These are phyloP conservation scores for Dendrolimus punctatus DNA, from an alignment of 1,140 invertebrate species.

Conservation along the genomic window DNA sequence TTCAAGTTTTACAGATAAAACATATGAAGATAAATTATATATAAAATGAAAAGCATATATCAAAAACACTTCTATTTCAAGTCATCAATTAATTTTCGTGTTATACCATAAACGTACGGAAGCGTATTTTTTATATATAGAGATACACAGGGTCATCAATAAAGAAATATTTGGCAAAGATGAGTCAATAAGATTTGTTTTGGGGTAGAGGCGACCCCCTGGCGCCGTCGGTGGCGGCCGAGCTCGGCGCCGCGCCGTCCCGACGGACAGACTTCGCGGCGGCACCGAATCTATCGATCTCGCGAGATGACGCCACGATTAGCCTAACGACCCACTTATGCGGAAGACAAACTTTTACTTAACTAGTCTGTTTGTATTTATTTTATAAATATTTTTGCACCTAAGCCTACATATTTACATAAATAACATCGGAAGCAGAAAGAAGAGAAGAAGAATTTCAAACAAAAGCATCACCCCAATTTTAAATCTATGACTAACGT, in stretches of 20 bases:
- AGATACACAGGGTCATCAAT: neutral
- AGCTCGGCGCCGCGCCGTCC: slow-evolving; percentile 43
- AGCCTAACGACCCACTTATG: neutral
- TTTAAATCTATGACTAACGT: too few species aligned
- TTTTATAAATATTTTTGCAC: neutral
- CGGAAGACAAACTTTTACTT: neutral
- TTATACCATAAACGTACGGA: too few species aligned
- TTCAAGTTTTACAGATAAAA: too few species aligned
- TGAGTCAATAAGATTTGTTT: slow-evolving; percentile 41
- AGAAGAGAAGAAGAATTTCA: too few species aligned
- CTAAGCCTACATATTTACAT: too few species aligned
- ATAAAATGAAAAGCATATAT: too few species aligned
- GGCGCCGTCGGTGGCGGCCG: slow-evolving; percentile 32
- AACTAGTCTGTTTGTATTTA: neutral
- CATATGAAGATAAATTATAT: too few species aligned
- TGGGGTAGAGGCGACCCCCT: slow-evolving; percentile 31
- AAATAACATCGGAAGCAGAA: too few species aligned
- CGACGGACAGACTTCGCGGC: slow-evolving; percentile 46
- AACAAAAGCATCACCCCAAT: too few species aligned
- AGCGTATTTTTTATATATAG: too few species aligned
- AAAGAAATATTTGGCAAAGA: slow-evolving; percentile 16
- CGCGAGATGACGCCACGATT: slow-evolving; percentile 27
- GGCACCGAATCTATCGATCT: slow-evolving; percentile 42
- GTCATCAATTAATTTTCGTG: too few species aligned
- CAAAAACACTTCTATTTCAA: too few species aligned